Percentiles rank a stretch among this genome's conserved stretches.
Evolutionary conservation across 35 echinoderm and acorn worm species (phyloP).

Genomic region (Apostichopus parvimensis): DNA sequence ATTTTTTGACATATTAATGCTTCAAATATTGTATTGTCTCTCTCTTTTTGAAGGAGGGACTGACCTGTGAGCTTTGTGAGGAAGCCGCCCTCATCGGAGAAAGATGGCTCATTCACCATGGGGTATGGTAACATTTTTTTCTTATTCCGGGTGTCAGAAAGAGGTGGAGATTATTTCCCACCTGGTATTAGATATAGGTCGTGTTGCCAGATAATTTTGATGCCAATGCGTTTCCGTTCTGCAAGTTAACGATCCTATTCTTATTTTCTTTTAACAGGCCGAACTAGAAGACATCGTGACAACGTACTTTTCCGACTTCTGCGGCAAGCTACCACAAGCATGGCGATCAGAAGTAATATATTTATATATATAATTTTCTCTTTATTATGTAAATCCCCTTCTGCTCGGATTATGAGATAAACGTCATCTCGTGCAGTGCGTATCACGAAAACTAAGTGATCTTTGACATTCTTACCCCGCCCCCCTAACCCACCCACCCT

Average conservation of each 20-base stretch:
- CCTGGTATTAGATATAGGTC: no score
- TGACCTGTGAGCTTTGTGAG: neutral
- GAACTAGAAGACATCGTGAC: neutral
- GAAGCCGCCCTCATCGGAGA: neutral
- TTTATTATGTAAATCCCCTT: no score
- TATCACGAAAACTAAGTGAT: no score
- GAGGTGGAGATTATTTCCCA: no score
- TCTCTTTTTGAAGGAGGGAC: neutral
- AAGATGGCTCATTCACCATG: neutral
- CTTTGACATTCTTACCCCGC: no score
- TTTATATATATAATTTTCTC: neutral
- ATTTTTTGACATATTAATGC: neutral
- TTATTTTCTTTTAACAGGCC: neutral
- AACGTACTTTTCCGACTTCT: slow-evolving; percentile 11
- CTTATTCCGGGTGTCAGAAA: no score
- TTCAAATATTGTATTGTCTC: neutral
- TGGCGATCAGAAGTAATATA: slow-evolving; percentile 3
- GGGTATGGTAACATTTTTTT: neutral
- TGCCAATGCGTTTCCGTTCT: no score
- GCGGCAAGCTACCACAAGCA: neutral
- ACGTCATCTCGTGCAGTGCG: no score
- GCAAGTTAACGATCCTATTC: no score
- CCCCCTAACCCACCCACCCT: no score
- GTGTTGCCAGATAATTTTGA: no score
- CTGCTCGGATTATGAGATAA: no score